Evolutionary conservation across 1,140 invertebrate species (phyloP).

Genomic region (Drosophila tani): DNA sequence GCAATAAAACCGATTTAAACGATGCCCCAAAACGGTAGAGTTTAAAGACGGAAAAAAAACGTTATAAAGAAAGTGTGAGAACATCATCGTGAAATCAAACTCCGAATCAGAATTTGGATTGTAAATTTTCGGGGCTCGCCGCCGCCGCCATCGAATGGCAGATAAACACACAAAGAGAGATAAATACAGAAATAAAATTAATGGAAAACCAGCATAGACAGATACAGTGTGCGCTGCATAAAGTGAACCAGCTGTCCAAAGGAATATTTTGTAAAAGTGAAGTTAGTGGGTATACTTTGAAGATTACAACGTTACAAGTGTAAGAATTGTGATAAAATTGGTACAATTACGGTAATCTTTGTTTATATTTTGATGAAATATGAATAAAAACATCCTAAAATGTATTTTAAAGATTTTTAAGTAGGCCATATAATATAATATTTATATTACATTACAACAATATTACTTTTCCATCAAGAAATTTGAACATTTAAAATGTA

Average conservation of each 20-base stretch:
- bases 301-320: not conserved
- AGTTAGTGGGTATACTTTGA: not conserved
- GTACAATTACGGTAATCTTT: not conserved
- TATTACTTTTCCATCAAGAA: accelerated
- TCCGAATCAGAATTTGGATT: constrained; percentile 74
- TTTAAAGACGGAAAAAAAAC: constrained; percentile 40
- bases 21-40: constrained; percentile 7
- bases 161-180: constrained; percentile 78
- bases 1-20: constrained; percentile 10
- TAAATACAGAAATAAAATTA: constrained; percentile 82
- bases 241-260: constrained; percentile 4
- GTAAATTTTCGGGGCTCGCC: constrained; percentile 70
- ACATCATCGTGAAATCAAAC: constrained; percentile 55
- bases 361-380: not conserved
- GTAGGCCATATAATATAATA: not conserved
- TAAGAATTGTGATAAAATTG: no score
- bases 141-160: constrained; percentile 46
- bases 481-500: not conserved
- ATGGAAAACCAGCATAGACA: constrained; percentile 74
- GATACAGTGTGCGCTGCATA: constrained; percentile 4
- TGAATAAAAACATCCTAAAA: not conserved
- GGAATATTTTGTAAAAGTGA: not conserved
- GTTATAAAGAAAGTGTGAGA: constrained; percentile 73
- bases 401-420: not conserved
- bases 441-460: accelerated